Evolutionary conservation across 2,797 vertebrate species (phyloP), one percentile per base, ranked within the genome.

Genomic region (Neopelma chrysocephalum): DNA sequence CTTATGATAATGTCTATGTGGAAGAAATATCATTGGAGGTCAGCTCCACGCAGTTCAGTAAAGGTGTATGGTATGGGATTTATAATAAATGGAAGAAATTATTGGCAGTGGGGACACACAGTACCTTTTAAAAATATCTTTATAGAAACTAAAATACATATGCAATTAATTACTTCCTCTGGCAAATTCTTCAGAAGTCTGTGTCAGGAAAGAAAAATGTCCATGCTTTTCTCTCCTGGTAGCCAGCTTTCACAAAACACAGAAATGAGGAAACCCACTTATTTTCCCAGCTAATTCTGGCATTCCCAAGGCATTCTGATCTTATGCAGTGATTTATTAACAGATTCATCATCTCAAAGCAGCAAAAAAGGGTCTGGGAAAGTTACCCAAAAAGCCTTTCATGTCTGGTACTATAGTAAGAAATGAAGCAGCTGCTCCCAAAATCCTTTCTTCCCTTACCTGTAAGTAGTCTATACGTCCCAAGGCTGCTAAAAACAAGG

Each of bases 391-490:
- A 82, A 73, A 57, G 20, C 15, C 16, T 83, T 58, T 69, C 42
- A 36, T 50, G 2, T 16, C 43, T 86, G 29, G 6, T 47, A 73
- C 29, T 60, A 6, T 4, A 53, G 20, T 2, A 77, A 53, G 29
- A 77, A 29, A 71, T 20, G 7, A 87, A 90, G 38, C 36, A 62
- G 47, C 11, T 53, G 38, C 43, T 83, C 43, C 69, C 34, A 80
- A 87, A 90, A 78, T 20, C 47, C 7, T 81, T 48, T 79, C 19
- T 64, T 78, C 31, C 7, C 94, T 97, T 95, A 99, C 99, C 98
- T 99, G 88, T 75, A 99, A 94, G 96, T 98, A 99, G 97, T 99
- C 99, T 40, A 99, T 97, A 64, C 99, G 98, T 51, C 98, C 98
- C 93, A 99, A 78, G 15, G 97, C 99, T 84, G 98, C 99, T 86